Evolutionary conservation across 2,113 vertebrate genomes (phyloP), one percentile per base, ranked within the genome.

Genomic region (Toxotes chatareus): DNA sequence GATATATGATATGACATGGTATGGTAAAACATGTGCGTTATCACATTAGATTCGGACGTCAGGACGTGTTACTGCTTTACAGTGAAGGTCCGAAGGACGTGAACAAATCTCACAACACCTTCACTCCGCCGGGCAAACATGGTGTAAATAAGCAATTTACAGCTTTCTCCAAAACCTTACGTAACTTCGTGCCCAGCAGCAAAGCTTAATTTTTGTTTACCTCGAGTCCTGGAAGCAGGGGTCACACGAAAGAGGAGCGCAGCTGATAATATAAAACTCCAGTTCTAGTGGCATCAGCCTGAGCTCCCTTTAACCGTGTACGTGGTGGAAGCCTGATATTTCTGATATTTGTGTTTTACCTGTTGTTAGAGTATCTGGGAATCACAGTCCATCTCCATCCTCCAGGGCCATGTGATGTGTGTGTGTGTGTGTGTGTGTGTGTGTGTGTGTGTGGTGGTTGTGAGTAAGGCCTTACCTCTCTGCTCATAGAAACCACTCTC

Each of bases 401-500:
- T 27, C 8, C 13, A 49, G 44, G n/a, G 3, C 16, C 2, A 4
- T 49, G 14, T 60, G 11, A 17, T 66, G 19, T 36, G 7, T 40
- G 13, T 74, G 42, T 53, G 21, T 68, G 60, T 51, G 42, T 34
- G 51, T 49, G 67, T 65, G 72, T 71, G 46, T 40, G 53, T 38
- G 40, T 53, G 21, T 68, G 60, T 51, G 42, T 34, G 51, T 49
- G 67, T 65, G 72, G 40, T 61, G n/a, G 0, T 21, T 51, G 72
- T 49, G 40, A 2, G 31, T 56, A 6, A 32, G 14, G 49, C 12
- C 75, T 75, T 47, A 94, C 93, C 93, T 94, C 93, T 88, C 93
- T 84, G 90, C 93, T 94, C 97, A 99, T 99, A 46, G 97, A 97
- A 5, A 98, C 96, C 81, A 99, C 95, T 40, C 97, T 96, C 27